Evolutionary conservation across 2,113 vertebrate genomes (phyloP), one percentile per base, ranked within the genome.

Genomic region (Xiphophorus hellerii): DNA sequence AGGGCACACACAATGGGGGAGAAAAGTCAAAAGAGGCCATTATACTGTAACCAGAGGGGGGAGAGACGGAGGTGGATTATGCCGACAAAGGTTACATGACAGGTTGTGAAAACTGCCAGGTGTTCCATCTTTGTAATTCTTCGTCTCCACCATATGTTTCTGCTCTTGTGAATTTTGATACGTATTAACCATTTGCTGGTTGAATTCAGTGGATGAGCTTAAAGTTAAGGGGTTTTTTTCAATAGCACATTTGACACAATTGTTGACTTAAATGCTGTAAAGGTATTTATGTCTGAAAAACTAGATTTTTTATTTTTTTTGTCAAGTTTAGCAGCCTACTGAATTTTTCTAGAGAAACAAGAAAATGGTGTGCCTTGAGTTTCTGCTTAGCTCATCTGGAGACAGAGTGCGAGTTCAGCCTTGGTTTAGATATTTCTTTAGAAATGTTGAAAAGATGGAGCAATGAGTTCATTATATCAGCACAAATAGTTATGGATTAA

Each of bases 21-120:
- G 74, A 77, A 10, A 62, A 81, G 78, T 87, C 82, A 78, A 78
- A 74, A 67, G 76, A 78, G 77, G 64, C 30, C 3, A 67, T 77
- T 66, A 74, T 60, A 76, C 39, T 42, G 14, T 58, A 31, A 62
- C 67, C 67, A 81, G 66, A 75, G 70, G 83, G 58, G 69, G 71
- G 80, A 81, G 66, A 30, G 66, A 30, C 27, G 37, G 73, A 77
- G 58, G 71, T 88, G 80, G 68, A 76, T 78, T 84, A 72, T 64
- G 20, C 15, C 69, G 83, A 85, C 72, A 78, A 84, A 88, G 81
- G 80, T 78, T 69, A 51, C 80, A 68, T 77, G 87, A 73, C 25
- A 54, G 75, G 7, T 68, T 77, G 74, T 82, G 68, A 77, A 85
- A 82, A 54, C 37, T 42, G 73, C 78, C 61, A 73, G 67, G 77